Evolutionary conservation across 2,888 invertebrate species (phyloP).

Genomic region (Eledone cirrhosa): DNA sequence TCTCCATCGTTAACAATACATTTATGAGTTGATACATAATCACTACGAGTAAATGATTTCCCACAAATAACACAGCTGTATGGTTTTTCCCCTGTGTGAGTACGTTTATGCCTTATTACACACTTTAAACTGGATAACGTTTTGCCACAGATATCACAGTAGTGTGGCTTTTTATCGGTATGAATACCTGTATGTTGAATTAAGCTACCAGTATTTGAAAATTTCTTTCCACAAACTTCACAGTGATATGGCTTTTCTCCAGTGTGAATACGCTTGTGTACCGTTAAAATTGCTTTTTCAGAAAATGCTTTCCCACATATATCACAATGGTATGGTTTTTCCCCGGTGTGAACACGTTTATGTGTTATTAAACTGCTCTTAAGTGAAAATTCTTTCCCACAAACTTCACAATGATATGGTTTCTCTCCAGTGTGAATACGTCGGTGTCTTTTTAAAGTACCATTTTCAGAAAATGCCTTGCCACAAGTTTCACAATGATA

Average conservation of each 20-base stretch:
- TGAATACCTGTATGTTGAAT: too few relatives aligned
- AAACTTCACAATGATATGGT: not conserved
- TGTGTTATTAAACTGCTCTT: not conserved
- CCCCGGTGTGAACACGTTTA: not conserved
- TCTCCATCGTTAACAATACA: too few relatives aligned
- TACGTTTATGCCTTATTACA: too few relatives aligned
- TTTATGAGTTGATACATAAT: too few relatives aligned
- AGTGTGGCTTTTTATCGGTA: too few relatives aligned
- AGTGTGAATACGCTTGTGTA: not conserved
- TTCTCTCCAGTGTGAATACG: conserved; percentile 19
- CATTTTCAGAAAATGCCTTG: not conserved
- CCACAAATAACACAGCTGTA: too few relatives aligned
- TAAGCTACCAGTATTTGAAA: not conserved
- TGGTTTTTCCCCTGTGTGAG: too few relatives aligned
- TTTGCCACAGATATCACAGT: too few relatives aligned
- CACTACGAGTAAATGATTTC: too few relatives aligned
- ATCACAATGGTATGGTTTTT: conserved; percentile 16
- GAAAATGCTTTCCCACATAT: conserved; percentile 3
- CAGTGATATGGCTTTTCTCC: conserved; percentile 1
- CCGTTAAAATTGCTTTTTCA: not conserved
- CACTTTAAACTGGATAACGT: too few relatives aligned
- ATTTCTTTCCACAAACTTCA: not conserved
- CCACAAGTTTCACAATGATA: conserved; percentile 1
- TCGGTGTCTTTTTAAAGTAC: not conserved
- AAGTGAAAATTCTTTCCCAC: not conserved